Percentiles rank a stretch among this genome's conserved stretches.
These are phyloP conservation scores for Yponomeuta sedellus DNA, from an alignment of 2,888 invertebrate species.

Conservation along the genomic window DNA sequence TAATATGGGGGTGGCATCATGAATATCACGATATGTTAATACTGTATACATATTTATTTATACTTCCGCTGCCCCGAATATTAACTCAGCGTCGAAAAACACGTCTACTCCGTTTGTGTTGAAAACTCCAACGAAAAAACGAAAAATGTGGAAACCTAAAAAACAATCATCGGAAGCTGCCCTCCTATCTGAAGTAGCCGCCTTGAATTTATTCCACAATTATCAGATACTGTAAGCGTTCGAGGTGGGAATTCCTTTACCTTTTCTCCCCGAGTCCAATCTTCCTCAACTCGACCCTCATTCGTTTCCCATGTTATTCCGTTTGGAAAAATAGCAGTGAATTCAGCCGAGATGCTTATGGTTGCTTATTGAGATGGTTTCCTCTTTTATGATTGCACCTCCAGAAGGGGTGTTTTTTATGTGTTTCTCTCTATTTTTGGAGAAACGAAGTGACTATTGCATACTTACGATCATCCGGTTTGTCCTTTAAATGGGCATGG, in stretches of 20 bases:
- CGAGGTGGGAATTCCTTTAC: not conserved
- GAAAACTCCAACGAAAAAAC: not conserved
- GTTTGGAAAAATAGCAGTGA: not conserved
- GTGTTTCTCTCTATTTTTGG: not conserved
- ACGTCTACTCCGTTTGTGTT: not conserved
- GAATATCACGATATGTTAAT: not conserved
- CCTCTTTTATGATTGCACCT: not conserved
- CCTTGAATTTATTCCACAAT: slow-evolving; percentile 2
- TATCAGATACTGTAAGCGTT: slow-evolving; percentile 7
- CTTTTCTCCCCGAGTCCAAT: not conserved
- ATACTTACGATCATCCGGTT: not conserved
- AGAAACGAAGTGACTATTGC: not conserved
- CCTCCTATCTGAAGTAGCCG: not conserved
- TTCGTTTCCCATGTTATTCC: slow-evolving; percentile 2
- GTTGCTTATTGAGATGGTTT: not conserved
- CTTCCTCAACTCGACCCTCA: not conserved
- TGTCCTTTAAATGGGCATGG: not conserved
- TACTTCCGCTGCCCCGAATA: not conserved
- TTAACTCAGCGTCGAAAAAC: not conserved
- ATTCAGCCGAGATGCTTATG: not conserved
- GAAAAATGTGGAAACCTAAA: not conserved
- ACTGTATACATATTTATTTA: not conserved
- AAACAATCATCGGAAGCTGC: not conserved
- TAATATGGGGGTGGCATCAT: not conserved
- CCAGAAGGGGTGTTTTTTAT: not conserved